Base-by-base conservation (phyloP, 2,888 invertebrate genomes). In the Galerucella calmariensis region DNA sequence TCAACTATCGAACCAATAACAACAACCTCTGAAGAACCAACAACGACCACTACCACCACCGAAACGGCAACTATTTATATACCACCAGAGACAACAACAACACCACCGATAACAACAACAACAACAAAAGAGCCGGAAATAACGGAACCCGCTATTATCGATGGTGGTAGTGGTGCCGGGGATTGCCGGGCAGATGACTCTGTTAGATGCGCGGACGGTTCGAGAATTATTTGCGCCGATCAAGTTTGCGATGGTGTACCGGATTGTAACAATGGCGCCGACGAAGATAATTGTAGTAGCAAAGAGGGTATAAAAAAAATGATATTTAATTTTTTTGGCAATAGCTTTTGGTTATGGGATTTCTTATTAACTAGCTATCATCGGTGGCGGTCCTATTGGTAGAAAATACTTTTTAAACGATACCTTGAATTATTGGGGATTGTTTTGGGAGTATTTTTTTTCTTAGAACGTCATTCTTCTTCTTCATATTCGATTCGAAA, bases 221-320 rank as follows among this genome's bases (percentile, higher is more conserved):
- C 88, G 76, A 84, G 86, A 73, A 88, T 88, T 81, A 91, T 95
- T 75, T 90, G 91, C 73, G 86, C 85, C 1, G 87, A 88, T 27
- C 90, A 89, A 74, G 85, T 87, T 75, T 96, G 96, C 85, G 92
- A 95, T 83, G 91, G 92, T 2, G 80, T 81, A 1, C 58, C 69
- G 0, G 91, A 95, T 80, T 95, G 95, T 82, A 84, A 87, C 8
- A 92, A 95, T 85, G 81, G 81, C 24, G 87, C 89, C 78, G 94
- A 94, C 83, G 82, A 81, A 35, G 48, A 41, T 27, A 59, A 62
- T 63, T 65, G 70, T 69, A 35, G 35, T 35, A 27, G n/a, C 53
- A 27, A 10, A 53, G 20, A 20, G n/a, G 71, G 61, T 70, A 61
- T 56, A 20, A n/a, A n/a, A 11, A 46, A 67, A 35, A 69, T n/a